A percentile compares a stretch with the other conserved stretches of the same genome.
Conservation (phyloP, 1,140 invertebrate genomes). For the Ceratina australensis region DNA sequence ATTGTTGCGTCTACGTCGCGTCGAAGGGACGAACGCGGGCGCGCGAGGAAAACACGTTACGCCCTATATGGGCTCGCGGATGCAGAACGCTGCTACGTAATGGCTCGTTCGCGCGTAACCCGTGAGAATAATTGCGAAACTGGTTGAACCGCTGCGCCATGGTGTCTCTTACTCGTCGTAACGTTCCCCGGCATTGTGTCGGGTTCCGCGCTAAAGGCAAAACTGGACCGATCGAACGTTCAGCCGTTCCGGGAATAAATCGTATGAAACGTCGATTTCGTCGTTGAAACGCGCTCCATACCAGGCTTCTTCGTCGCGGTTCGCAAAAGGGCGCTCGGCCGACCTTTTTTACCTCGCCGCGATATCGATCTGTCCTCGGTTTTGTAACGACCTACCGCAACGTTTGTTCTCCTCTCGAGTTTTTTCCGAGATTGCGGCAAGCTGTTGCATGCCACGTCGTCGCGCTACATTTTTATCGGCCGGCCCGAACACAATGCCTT, state of each 20-base stretch:
- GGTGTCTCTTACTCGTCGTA: neutral
- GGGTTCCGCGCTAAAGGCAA: no score
- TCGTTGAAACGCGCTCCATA: neutral
- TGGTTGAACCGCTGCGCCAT: neutral
- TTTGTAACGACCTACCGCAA: neutral
- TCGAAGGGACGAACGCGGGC: neutral
- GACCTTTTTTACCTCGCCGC: neutral
- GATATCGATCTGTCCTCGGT: conserved; percentile 24
- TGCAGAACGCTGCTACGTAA: neutral
- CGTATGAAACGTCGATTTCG: neutral
- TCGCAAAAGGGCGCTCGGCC: neutral
- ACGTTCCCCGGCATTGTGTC: no score
- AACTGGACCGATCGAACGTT: no score
- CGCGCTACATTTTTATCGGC: neutral
- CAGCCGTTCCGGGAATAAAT: neutral
- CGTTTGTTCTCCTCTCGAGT: conserved; percentile 4
- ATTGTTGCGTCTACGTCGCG: no score
- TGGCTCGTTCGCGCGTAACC: neutral
- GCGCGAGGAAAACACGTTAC: neutral
- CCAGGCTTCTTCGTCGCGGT: neutral
- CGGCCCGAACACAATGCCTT: neutral
- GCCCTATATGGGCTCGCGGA: neutral
- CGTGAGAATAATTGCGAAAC: conserved; percentile 16
- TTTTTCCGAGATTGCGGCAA: conserved; percentile 26
- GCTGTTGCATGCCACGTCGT: neutral